Percentiles rank a stretch among this genome's conserved stretches.
Evolutionary conservation across 2,888 invertebrate genomes (phyloP).

Genomic region (Caenorhabditis sp.): DNA sequence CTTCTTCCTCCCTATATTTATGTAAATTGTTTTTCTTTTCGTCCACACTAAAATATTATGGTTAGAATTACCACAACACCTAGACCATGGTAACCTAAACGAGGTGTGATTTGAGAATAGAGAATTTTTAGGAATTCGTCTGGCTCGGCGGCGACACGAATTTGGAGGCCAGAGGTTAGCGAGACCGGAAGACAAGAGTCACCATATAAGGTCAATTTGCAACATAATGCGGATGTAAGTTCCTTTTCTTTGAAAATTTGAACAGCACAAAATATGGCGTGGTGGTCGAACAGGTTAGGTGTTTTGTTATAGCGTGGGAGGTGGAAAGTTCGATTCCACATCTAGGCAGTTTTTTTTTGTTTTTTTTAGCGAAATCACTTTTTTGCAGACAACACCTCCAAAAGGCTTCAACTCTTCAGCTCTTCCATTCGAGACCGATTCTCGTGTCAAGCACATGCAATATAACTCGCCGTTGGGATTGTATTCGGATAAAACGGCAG

Average conservation of each 20-base stretch:
- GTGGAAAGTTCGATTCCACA: too few relatives aligned
- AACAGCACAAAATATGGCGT: too few relatives aligned
- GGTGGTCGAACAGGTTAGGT: too few relatives aligned
- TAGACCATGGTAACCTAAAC: constrained; percentile 46
- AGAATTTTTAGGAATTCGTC: constrained; percentile 44
- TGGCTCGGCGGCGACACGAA: constrained; percentile 34
- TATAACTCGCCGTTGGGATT: constrained; percentile 54
- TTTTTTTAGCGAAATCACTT: too few relatives aligned
- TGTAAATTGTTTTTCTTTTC: too few relatives aligned
- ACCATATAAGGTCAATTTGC: constrained; percentile 44
- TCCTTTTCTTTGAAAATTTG: too few relatives aligned
- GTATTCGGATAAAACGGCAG: constrained; percentile 58
- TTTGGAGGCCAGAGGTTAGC: constrained; percentile 58
- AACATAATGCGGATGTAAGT: constrained; percentile 47
- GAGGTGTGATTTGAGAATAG: neutral
- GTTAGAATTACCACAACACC: constrained; percentile 54
- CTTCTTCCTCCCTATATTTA: too few relatives aligned
- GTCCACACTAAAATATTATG: constrained; percentile 35
- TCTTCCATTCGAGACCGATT: constrained; percentile 55
- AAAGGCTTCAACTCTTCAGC: constrained; percentile 57
- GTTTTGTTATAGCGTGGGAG: too few relatives aligned
- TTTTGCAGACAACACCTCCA: constrained; percentile 43
- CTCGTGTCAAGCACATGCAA: constrained; percentile 55
- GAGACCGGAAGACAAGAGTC: constrained; percentile 41
- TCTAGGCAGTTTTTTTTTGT: too few relatives aligned